These are phyloP conservation scores for Coecobrya sp. DNA, from an alignment of 2,888 invertebrate species.

Conservation along the genomic window DNA sequence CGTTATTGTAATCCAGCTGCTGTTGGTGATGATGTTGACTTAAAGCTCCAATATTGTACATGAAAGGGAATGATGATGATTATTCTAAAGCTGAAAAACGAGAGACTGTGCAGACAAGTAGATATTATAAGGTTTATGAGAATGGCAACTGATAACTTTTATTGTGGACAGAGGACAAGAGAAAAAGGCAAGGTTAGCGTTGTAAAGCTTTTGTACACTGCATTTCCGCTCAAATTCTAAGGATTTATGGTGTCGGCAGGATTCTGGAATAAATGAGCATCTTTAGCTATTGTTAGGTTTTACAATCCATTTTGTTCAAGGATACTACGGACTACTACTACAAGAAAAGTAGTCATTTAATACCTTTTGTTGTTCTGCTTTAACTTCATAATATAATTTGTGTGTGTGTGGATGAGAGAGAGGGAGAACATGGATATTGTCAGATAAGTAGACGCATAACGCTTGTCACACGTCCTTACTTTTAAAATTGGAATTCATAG, in stretches of 20 bases:
- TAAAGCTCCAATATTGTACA: neutral
- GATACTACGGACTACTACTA: conserved; percentile 59
- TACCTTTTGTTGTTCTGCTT: conserved; percentile 46
- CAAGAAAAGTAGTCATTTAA: conserved; percentile 45
- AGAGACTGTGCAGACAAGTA: neutral
- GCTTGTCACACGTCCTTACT: conserved; percentile 76
- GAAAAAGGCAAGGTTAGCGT: conserved; percentile 70
- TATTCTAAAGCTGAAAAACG: neutral
- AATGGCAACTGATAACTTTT: conserved; percentile 60
- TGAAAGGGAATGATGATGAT: neutral
- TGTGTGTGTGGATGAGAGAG: neutral
- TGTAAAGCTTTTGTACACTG: conserved; percentile 65
- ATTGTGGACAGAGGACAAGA: conserved; percentile 14
- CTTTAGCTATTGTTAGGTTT: conserved; percentile 62
- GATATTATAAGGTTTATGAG: conserved; percentile 8
- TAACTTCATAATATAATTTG: conserved; percentile 25
- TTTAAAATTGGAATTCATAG: conserved; percentile 32
- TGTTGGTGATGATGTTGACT: neutral
- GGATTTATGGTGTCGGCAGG: conserved; percentile 76
- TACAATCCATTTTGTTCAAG: conserved; percentile 71
- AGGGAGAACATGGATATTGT: conserved; percentile 7
- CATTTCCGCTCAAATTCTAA: conserved; percentile 76
- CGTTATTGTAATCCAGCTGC: conserved; percentile 45
- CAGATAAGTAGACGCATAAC: conserved; percentile 59
- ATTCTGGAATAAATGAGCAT: conserved; percentile 49